Base-by-base conservation (phyloP, 2,113 vertebrate genomes). In the Amphiprion percula region DNA sequence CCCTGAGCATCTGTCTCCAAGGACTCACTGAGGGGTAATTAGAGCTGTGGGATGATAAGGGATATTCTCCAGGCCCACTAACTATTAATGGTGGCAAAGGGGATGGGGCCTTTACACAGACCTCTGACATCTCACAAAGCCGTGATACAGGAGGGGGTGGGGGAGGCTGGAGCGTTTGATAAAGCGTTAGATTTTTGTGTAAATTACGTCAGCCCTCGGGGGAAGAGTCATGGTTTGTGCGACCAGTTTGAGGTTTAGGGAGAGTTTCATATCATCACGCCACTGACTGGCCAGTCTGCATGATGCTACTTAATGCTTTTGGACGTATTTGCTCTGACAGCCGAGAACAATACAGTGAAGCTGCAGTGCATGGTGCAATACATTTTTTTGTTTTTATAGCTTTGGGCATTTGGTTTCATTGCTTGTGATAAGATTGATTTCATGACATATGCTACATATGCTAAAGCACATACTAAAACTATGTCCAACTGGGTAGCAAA, bases 1-100 rank as follows among this genome's bases (percentile, higher is more conserved):
- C 66, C 71, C 79, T 30, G 65, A 86, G 93, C 93, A 91, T 92
- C 92, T 94, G 93, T 88, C 88, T 90, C 88, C 10, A 63, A 82
- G 89, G 91, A 87, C 84, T 81, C 88, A 88, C 82, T 88, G 84
- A 90, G 90, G 91, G 88, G 86, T 88, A 88, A 91, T 91, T 90
- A 92, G 82, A 90, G 90, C 88, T 84, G 56, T 69, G 86, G 86
- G 88, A 86, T 83, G 86, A 92, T 90, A 76, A 75, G 80, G 77
- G 80, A 88, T 82, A 84, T 86, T 90, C 85, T 82, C 64, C 74
- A 60, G 80, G 24, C 78, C 69, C 60, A 80, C 70, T 77, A 56
- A 82, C 69, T 73, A 87, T 86, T 83, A 86, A 82, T 83, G 68
- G 79, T 82, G 86, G 86, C 84, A 82, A 79, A 81, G 66, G 83